Evolutionary conservation across 2,888 invertebrate genomes (phyloP).

Genomic region (Torymus texanus): DNA sequence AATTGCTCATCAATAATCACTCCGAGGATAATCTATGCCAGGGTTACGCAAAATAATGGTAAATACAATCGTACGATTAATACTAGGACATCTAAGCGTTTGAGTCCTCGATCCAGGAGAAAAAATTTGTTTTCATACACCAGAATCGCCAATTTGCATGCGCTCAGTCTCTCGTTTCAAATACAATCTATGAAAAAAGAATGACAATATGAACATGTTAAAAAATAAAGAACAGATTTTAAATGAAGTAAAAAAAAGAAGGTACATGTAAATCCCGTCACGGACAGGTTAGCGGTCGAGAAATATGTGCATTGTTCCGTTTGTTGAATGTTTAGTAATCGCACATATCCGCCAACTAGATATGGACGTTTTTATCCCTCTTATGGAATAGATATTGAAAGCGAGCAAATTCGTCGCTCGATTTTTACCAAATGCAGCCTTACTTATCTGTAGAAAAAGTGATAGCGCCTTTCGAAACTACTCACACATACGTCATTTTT

Average conservation of each 20-base stretch:
- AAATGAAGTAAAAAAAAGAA: conserved; percentile 42
- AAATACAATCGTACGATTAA: conserved; percentile 52
- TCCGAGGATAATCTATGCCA: conserved; percentile 20
- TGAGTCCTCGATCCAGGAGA: conserved; percentile 38
- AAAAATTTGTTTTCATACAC: conserved; percentile 7
- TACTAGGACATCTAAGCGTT: conserved; percentile 56
- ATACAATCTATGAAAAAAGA: conserved; percentile 45
- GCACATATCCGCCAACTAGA: conserved; percentile 26
- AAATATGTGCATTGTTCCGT: conserved; percentile 37
- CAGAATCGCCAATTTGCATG: conserved; percentile 41
- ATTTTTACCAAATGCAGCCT: conserved; percentile 25
- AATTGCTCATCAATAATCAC: conserved; percentile 8
- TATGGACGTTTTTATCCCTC: conserved; percentile 51
- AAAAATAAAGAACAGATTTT: conserved; percentile 18
- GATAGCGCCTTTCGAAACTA: conserved; percentile 23
- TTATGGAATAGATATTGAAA: conserved; percentile 37
- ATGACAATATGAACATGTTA: conserved; percentile 26
- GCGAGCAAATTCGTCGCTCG: conserved; percentile 17
- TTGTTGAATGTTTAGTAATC: conserved; percentile 35
- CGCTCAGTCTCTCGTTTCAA: conserved; percentile 53
- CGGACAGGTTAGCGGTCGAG: conserved; percentile 45
- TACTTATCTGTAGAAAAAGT: conserved; percentile 21
- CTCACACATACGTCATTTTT: background rate
- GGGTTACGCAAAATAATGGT: conserved; percentile 47
- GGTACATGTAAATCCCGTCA: conserved; percentile 54